Evolutionary conservation across 2,888 invertebrate species (phyloP).

Genomic region (Phragmatobia fuliginosa): DNA sequence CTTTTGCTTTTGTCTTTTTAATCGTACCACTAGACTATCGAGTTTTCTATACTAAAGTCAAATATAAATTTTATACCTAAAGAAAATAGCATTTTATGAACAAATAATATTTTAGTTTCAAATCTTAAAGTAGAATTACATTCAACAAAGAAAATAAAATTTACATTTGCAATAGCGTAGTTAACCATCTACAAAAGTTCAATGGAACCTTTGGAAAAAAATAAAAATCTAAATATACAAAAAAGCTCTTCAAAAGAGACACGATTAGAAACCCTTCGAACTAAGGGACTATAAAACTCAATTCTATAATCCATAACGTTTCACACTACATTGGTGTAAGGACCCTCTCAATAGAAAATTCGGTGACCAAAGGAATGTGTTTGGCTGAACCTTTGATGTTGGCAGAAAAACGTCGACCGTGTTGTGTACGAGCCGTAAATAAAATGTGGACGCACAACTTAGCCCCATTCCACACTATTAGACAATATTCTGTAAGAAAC

Average conservation of each 20-base stretch:
- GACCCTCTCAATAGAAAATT: conserved; percentile 45
- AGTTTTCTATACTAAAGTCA: too few relatives aligned
- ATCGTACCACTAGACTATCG: too few relatives aligned
- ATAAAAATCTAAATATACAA: conserved; percentile 1
- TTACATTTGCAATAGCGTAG: too few relatives aligned
- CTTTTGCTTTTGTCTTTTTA: too few relatives aligned
- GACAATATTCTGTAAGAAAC: conserved; percentile 44
- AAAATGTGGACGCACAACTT: conserved; percentile 68
- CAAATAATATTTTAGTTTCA: too few relatives aligned
- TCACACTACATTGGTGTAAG: conserved; percentile 49
- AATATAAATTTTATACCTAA: too few relatives aligned
- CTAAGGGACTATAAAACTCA: conserved; percentile 40
- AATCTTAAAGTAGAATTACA: too few relatives aligned
- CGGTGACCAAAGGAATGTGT: conserved; percentile 42
- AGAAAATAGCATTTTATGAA: too few relatives aligned
- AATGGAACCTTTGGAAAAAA: not conserved
- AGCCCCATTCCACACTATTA: conserved; percentile 66
- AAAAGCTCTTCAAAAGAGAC: conserved; percentile 10
- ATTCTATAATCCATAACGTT: conserved; percentile 45
- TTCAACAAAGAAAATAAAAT: too few relatives aligned
- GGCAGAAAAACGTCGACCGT: conserved; percentile 51
- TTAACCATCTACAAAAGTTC: not conserved
- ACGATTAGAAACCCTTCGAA: conserved; percentile 27
- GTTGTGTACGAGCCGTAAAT: conserved; percentile 62
- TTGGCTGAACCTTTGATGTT: conserved; percentile 42